phyloP scores from a whole-genome alignment of 2,113 vertebrate genomes.

The Seriola quinqueradiata region DNA sequence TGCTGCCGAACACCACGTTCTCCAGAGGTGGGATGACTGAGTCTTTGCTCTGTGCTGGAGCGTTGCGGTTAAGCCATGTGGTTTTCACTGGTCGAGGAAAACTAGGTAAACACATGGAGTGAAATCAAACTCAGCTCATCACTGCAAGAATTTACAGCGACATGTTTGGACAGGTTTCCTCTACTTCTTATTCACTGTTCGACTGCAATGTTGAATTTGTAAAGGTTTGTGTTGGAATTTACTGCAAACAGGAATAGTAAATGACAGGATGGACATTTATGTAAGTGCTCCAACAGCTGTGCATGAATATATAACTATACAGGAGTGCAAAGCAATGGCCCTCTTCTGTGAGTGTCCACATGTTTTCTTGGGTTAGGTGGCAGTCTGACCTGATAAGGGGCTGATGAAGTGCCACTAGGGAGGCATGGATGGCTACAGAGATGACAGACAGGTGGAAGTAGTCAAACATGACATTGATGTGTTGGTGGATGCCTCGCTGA shows the following conservation, averaged over 20 bases:
- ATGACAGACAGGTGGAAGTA: conserved; percentile 99
- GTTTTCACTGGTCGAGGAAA: conserved; percentile 96
- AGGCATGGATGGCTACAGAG: conserved; percentile 94
- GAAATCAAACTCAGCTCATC: conserved; percentile 12
- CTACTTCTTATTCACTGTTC: not conserved
- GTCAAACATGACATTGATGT: conserved; percentile 99
- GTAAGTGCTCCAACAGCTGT: not conserved
- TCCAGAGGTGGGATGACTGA: conserved; percentile 94
- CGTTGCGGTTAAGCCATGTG: conserved; percentile 97
- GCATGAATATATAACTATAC: not conserved
- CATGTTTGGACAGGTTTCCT: not conserved
- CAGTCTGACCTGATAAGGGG: conserved; percentile 94
- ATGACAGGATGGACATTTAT: not conserved
- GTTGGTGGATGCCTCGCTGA: conserved; percentile 96
- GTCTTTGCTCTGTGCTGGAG: conserved; percentile 94
- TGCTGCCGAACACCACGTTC: conserved; percentile 95
- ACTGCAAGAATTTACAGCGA: not conserved
- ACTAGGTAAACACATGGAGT: conserved; percentile 69
- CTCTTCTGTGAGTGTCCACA: not conserved
- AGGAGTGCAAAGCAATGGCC: not conserved
- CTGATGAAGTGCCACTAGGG: conserved; percentile 97
- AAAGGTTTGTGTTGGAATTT: not conserved
- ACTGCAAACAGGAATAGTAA: not conserved
- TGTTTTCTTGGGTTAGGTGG: not conserved
- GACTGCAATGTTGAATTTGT: not conserved